Base-by-base conservation (phyloP, 2,888 invertebrate species). In the Elaeidobius kamerunicus region DNA sequence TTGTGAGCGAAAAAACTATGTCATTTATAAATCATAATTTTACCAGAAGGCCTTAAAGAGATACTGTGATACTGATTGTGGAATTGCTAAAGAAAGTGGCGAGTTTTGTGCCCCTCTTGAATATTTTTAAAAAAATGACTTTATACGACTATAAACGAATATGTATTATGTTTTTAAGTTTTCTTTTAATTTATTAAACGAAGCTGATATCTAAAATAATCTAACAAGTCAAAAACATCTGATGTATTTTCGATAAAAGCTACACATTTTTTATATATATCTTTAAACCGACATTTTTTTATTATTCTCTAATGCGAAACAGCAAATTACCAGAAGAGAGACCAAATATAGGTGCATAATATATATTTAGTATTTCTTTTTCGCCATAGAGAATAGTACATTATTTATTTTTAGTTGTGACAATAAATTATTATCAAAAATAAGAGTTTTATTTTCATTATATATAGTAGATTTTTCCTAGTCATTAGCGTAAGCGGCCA, bases 311-410 rank as follows among this genome's bases (percentile, higher is more conserved):
- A n/a, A 11, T n/a, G 30, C 11, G 12, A 30, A 7, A 11, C 12
- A 11, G 11, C 9, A 30, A 30, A 30, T 11, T 3, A 6, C 12
- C 30, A 11, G 12, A 9, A 23, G 36, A 50, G 55, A 55, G 55
- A 54, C 45, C 19, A 50, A 55, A 55, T 55, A 55, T 55, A 55
- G 55, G 55, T 55, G 55, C 55, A 55, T 50, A 50, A 27, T 34
- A 30, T 7, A n/a, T 6, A 30, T 30, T 30, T n/a, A n/a, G n/a
- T n/a, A n/a, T n/a, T n/a, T n/a, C n/a, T n/a, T n/a, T n/a, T n/a
- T n/a, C n/a, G n/a, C n/a, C n/a, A n/a, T n/a, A n/a, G n/a, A n/a
- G n/a, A n/a, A n/a, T n/a, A n/a, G n/a, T n/a, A n/a, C n/a, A n/a
- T n/a, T n/a, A n/a, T n/a, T n/a, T n/a, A n/a, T n/a, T n/a, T n/a